Percentiles rank a stretch among this genome's conserved stretches.
Conservation (phyloP, 1,140 invertebrate genomes). For the Nephila pilipes region DNA sequence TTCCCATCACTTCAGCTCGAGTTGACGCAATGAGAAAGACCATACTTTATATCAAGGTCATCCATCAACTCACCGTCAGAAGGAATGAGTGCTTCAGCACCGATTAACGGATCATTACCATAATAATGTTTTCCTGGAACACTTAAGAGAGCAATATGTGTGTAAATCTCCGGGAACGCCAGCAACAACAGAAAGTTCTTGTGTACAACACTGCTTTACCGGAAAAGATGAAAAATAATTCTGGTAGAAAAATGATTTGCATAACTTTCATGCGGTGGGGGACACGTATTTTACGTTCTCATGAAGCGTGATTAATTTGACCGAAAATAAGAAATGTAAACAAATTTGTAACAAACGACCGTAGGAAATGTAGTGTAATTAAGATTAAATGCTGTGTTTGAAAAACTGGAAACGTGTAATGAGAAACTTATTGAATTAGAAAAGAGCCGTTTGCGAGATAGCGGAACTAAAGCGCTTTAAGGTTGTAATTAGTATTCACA, state of each 20-base stretch:
- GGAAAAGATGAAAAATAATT: not conserved
- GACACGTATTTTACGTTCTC: not conserved
- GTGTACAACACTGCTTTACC: not conserved
- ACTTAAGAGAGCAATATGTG: not conserved
- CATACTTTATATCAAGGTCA: not conserved
- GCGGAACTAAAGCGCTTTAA: not conserved
- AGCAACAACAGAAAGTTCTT: not conserved
- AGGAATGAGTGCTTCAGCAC: not conserved
- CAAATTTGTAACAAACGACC: not conserved
- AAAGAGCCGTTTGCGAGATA: not conserved
- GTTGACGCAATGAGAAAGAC: not conserved
- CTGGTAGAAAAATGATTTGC: constrained; percentile 30
- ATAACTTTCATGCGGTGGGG: not conserved
- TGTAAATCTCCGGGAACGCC: not conserved
- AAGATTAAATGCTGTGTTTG: not conserved
- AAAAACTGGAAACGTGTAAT: not conserved
- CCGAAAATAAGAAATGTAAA: not conserved
- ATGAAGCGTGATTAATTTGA: not conserved
- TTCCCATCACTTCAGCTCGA: not conserved
- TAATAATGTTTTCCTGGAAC: constrained; percentile 12
- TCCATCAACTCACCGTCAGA: not conserved
- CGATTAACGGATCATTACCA: constrained; percentile 45
- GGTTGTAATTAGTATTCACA: not conserved
- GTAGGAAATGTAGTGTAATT: not conserved
- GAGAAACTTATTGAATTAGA: not conserved